Base-by-base conservation (phyloP, 2,797 vertebrate genomes). In the Pseudochromis fuscus region DNA sequence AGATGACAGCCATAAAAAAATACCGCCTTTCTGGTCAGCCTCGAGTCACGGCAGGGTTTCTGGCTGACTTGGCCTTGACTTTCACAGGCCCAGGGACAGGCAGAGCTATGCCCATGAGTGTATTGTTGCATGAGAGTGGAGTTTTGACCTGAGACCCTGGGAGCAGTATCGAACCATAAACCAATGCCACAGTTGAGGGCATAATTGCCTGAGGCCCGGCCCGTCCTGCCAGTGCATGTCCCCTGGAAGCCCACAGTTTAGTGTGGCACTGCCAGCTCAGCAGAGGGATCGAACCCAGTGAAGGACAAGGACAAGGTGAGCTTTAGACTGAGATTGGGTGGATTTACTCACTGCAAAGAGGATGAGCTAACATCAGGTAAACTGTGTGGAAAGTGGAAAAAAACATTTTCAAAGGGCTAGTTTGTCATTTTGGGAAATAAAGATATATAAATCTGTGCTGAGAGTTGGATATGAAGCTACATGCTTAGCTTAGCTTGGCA, bases 21-120 rank as follows among this genome's bases (percentile, higher is more conserved):
- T 58, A 61, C 45, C 16, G 55, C 66, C 75, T 67, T 66, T n/a
- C 65, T 74, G 60, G 67, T 69, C 51, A 70, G 72, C 68, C 67
- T 71, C 3, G 42, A 83, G 78, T 84, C 75, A 75, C 15, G 51
- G 42, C 72, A 60, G 72, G 69, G 71, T 76, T 88, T 87, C 78
- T 87, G 86, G 75, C 67, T 85, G 75, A 83, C 83, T 83, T 76
- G 59, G 62, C 75, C 66, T 76, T 68, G 66, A 70, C 72, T 78
- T 82, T 82, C 58, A 67, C 56, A 68, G 66, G 71, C 76, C 72
- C 19, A 27, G 67, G 51, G 78, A 72, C 72, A 72, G 42, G 62
- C 71, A 81, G 63, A 73, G 60, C 51, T 10, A 33, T 73, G 35
- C 33, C 63, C 69, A 74, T 86, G 76, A 77, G 70, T 75, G 72